Conservation (phyloP, 2,113 vertebrate species). For the Lipotes vexillifer region DNA sequence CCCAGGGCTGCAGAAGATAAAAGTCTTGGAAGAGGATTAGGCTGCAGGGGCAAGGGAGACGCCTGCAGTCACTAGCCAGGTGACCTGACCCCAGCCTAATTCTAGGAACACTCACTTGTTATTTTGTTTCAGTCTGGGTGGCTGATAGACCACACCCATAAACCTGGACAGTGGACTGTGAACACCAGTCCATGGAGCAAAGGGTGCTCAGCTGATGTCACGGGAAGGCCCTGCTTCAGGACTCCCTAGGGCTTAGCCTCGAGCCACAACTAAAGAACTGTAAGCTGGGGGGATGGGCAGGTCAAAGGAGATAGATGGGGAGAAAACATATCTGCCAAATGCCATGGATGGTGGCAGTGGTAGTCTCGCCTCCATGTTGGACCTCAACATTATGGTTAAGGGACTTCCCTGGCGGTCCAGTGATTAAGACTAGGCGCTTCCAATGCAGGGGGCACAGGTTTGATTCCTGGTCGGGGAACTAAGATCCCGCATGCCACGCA, state of each 20-base stretch:
- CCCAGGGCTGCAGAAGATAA: neutral
- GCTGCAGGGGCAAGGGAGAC: neutral
- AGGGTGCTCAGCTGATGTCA: conserved; percentile 16
- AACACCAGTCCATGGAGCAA: neutral
- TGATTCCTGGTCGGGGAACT: too few species aligned
- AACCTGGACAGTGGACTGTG: neutral
- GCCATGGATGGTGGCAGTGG: neutral
- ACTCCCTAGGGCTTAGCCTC: neutral
- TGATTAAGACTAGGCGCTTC: neutral
- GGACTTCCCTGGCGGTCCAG: neutral
- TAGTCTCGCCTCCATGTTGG: neutral
- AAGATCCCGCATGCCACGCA: too few species aligned
- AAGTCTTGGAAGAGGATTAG: neutral
- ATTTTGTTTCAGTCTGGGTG: neutral
- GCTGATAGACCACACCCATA: neutral
- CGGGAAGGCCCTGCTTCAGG: neutral
- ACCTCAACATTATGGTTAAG: neutral
- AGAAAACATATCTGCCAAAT: neutral
- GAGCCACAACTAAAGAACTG: neutral
- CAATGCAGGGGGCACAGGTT: too few species aligned
- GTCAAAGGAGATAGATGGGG: neutral
- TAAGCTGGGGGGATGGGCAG: neutral
- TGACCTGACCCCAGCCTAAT: neutral
- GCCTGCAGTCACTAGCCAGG: neutral
- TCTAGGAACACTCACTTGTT: neutral